A percentile compares a stretch with the other conserved stretches of the same genome.
These are phyloP conservation scores for Carterocephalus palaemon DNA, from an alignment of 2,888 invertebrate genomes.

Conservation along the genomic window DNA sequence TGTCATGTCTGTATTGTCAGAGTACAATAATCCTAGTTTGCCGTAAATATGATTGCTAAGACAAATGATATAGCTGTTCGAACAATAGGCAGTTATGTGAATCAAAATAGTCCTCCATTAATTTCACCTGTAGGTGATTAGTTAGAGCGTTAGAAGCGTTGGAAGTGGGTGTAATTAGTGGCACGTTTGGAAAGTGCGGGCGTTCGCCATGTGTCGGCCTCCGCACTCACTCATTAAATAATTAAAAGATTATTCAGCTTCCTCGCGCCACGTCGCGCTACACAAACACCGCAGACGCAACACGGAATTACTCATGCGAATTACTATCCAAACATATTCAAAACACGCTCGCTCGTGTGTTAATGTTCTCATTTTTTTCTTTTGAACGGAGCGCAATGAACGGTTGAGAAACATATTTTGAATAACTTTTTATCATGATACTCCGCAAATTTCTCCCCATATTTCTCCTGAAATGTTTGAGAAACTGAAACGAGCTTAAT, in stretches of 20 bases:
- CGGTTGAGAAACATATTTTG: background rate
- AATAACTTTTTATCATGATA: conserved; percentile 3
- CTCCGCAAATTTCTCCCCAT: background rate
- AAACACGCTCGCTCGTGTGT: conserved; percentile 8
- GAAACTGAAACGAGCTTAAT: background rate
- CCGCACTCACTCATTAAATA: conserved; percentile 44
- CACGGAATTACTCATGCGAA: conserved; percentile 42
- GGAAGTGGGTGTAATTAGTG: conserved; percentile 64
- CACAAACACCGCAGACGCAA: conserved; percentile 19
- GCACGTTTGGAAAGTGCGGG: conserved; percentile 52
- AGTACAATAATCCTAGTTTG: too few relatives aligned
- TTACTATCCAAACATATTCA: conserved; percentile 14
- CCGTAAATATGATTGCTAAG: too few relatives aligned
- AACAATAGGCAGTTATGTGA: too few relatives aligned
- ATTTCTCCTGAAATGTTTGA: background rate
- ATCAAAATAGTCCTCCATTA: conserved; percentile 52
- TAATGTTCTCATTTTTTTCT: conserved; percentile 1
- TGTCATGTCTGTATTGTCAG: too few relatives aligned
- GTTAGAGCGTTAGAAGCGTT: too few relatives aligned
- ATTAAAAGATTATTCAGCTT: conserved; percentile 45
- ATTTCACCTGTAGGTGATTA: conserved; percentile 56
- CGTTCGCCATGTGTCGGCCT: conserved; percentile 43
- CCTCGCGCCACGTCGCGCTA: conserved; percentile 8
- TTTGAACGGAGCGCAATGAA: background rate
- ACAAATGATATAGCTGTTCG: too few relatives aligned